Conservation (phyloP, 2,888 invertebrate genomes). For the Phlogophora meticulosa region DNA sequence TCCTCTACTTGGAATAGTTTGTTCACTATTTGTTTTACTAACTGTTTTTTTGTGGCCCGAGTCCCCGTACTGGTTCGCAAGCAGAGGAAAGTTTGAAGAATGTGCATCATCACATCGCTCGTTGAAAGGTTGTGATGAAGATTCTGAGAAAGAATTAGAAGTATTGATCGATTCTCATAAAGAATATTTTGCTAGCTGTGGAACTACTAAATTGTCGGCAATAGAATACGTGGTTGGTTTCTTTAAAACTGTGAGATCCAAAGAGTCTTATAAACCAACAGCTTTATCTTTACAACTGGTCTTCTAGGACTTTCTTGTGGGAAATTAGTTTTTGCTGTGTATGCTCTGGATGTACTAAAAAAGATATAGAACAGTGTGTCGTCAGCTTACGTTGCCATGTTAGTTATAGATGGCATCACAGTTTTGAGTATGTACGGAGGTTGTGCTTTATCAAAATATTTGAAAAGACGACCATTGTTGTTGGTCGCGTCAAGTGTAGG, state of each 20-base stretch:
- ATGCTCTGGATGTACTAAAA: slow-evolving; percentile 75
- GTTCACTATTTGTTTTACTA: slow-evolving; percentile 54
- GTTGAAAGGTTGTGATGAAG: slow-evolving; percentile 70
- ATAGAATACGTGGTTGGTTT: slow-evolving; percentile 28
- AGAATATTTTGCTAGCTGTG: slow-evolving; percentile 51
- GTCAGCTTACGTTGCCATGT: slow-evolving; percentile 73
- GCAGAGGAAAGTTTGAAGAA: slow-evolving; percentile 68
- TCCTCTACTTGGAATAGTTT: slow-evolving; percentile 60
- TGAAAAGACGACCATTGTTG: slow-evolving; percentile 68
- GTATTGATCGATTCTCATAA: slow-evolving; percentile 66
- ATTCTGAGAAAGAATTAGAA: slow-evolving; percentile 71
- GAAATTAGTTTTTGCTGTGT: slow-evolving; percentile 72
- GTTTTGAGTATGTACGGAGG: slow-evolving; percentile 72
- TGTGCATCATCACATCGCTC: slow-evolving; percentile 69
- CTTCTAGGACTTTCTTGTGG: slow-evolving; percentile 65
- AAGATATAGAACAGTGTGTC: slow-evolving; percentile 70
- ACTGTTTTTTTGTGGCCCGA: slow-evolving; percentile 60
- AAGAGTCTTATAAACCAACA: slow-evolving; percentile 72
- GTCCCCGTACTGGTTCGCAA: slow-evolving; percentile 74
- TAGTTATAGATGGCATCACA: slow-evolving; percentile 76
- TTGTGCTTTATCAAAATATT: slow-evolving; percentile 58
- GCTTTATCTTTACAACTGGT: slow-evolving; percentile 59
- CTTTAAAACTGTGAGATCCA: slow-evolving; percentile 43
- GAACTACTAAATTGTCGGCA: slow-evolving; percentile 2
- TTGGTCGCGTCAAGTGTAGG: slow-evolving; percentile 61